phyloP scores from a whole-genome alignment of 2,888 invertebrate species.

The Geotrupes spiniger region DNA sequence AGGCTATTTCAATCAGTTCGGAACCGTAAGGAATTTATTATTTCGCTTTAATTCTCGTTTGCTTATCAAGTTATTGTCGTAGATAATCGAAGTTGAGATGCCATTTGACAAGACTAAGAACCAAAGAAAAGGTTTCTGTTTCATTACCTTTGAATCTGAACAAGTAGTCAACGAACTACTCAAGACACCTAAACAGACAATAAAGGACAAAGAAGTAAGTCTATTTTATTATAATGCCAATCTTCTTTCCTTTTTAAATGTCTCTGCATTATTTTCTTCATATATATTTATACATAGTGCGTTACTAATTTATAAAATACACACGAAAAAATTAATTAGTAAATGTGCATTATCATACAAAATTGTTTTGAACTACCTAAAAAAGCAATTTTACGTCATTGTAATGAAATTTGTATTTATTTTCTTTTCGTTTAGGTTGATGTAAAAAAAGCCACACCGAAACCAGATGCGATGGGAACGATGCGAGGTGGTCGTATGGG shows the following conservation, averaged over 20 bases:
- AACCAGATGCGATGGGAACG: constrained; percentile 67
- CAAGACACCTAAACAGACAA: constrained; percentile 89
- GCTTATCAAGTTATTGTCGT: too few relatives aligned
- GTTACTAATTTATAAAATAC: background rate
- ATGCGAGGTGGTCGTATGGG: constrained; percentile 62
- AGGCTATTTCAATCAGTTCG: constrained; percentile 88
- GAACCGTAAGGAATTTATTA: constrained; percentile 71
- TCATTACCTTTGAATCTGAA: constrained; percentile 95
- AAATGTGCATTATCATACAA: too few relatives aligned
- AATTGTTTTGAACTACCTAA: too few relatives aligned
- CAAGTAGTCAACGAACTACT: constrained; percentile 88
- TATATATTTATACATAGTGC: too few relatives aligned
- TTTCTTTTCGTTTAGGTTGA: constrained; percentile 64
- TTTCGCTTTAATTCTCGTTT: constrained; percentile 6
- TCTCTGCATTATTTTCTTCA: too few relatives aligned
- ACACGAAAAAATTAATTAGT: too few relatives aligned
- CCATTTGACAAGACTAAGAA: constrained; percentile 97
- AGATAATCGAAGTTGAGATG: constrained; percentile 95
- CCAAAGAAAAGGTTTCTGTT: constrained; percentile 95
- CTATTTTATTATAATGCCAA: constrained; percentile 10
- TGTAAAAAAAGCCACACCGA: constrained; percentile 92
- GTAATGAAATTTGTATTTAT: constrained; percentile 12
- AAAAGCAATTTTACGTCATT: constrained; percentile 5
- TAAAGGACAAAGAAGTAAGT: constrained; percentile 86
- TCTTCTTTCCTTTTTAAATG: too few relatives aligned